Base-by-base conservation (phyloP, 2,797 vertebrate species). In the Microhierax caerulescens region DNA sequence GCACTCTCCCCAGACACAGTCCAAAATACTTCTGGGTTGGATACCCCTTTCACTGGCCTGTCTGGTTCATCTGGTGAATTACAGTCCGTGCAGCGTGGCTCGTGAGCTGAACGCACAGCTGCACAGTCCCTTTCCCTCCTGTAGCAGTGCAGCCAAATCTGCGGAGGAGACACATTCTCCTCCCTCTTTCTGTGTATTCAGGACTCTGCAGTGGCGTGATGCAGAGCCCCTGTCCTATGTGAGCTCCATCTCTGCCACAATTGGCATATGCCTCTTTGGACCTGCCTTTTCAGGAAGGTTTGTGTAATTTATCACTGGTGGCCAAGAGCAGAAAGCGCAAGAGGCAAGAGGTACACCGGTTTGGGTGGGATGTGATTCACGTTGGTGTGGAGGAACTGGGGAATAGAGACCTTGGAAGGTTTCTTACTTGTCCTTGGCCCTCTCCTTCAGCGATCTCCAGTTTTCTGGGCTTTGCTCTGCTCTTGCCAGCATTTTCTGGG, bases 11-110 rank as follows among this genome's bases (percentile, higher is more conserved):
- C 74, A 78, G 67, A 41, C 61, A 51, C 27, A 18, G 10, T 20
- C 63, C 61, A 57, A 60, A 89, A 5, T 63, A 50, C 43, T 86
- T 90, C 11, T 54, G 80, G 36, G 1, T 25, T 69, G 76, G 61
- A 39, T 85, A 95, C 39, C 32, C 48, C 48, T 92, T 90, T 74
- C 57, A 50, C 73, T 91, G 83, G 32, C 63, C 83, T 74, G 63
- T 43, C 57, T 56, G 76, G 30, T 75, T 86, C 79, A 81, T 3
- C 43, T 3, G 8, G 59, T 43, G 56, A 65, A 34, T 28, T 84
- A 32, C 37, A 82, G 83, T 34, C n/a, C 25, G 4, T 27, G 37
- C 27, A 65, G 32, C 12, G 22, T 45, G 63, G n/a, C 54, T 63
- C 61, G 54, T 1, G 25, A 87, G 41, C 22, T 63, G 74, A 76